Evolutionary conservation across 2,113 vertebrate species (phyloP).

Genomic region (Peromyscus polionotus): DNA sequence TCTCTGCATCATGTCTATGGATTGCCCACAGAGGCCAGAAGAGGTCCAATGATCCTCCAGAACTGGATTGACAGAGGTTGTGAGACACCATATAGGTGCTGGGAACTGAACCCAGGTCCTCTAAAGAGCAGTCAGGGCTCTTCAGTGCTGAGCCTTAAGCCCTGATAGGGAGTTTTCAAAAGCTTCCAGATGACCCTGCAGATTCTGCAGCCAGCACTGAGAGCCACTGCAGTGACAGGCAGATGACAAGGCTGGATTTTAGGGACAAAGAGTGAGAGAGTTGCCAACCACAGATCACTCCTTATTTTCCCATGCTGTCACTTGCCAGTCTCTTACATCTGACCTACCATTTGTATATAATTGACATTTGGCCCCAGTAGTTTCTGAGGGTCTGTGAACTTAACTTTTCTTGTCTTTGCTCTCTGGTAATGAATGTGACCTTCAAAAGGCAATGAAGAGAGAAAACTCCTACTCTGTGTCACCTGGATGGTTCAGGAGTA

Average conservation of each 20-base stretch:
- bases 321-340: accelerated
- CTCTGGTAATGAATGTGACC: no score
- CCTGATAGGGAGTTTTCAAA: neutral
- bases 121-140: neutral
- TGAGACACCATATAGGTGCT: neutral
- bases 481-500: neutral
- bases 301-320: neutral
- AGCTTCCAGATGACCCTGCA: neutral
- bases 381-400: accelerated
- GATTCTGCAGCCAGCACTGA: neutral
- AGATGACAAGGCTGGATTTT: accelerated
- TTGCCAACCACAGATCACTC: accelerated
- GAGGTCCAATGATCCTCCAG: neutral
- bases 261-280: no score
- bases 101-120: neutral
- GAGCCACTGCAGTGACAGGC: accelerated
- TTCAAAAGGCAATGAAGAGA: neutral
- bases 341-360: no score
- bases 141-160: neutral
- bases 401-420: neutral
- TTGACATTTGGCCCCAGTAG: neutral
- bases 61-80: neutral
- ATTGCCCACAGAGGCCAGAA: neutral
- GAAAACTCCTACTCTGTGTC: neutral
- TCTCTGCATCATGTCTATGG: no score